Percentiles rank a stretch among this genome's conserved stretches.
Conservation (phyloP, 2,888 invertebrate species). For the Phortica magna region DNA sequence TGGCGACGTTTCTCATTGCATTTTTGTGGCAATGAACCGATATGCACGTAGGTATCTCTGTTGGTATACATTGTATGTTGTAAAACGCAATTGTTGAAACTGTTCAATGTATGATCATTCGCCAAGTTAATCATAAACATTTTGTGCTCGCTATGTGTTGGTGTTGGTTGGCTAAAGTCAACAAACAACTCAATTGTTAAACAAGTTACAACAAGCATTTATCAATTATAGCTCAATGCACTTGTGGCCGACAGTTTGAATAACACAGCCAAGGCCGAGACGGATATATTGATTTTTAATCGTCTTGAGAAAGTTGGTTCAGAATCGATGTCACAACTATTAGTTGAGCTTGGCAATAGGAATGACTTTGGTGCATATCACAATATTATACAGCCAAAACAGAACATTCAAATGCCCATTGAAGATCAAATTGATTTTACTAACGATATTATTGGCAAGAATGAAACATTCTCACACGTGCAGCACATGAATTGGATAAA, state of each 20-base stretch:
- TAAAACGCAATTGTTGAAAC: slow-evolving; percentile 26
- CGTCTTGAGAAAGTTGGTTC: slow-evolving; percentile 92
- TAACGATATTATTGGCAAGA: slow-evolving; percentile 83
- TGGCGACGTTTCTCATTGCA: slow-evolving; percentile 89
- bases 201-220: no score
- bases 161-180: not conserved
- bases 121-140: not conserved
- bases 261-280: slow-evolving; percentile 67
- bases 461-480: slow-evolving; percentile 87
- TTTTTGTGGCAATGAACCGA: slow-evolving; percentile 91
- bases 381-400: slow-evolving; percentile 1
- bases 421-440: slow-evolving; percentile 85
- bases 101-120: not conserved
- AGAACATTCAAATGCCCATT: not conserved
- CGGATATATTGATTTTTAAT: slow-evolving; percentile 87
- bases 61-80: not conserved
- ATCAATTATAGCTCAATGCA: slow-evolving; percentile 37
- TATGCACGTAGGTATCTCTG: slow-evolving; percentile 84
- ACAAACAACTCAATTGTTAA: not conserved
- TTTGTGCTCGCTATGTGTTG: not conserved
- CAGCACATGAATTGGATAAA: slow-evolving; percentile 93
- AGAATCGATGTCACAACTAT: slow-evolving; percentile 89
- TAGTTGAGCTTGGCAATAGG: slow-evolving; percentile 80
- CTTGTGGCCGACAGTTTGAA: slow-evolving; percentile 47
- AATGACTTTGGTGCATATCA: slow-evolving; percentile 48